Conservation (phyloP, 2,888 invertebrate species). For the Mesoligia furuncula region DNA sequence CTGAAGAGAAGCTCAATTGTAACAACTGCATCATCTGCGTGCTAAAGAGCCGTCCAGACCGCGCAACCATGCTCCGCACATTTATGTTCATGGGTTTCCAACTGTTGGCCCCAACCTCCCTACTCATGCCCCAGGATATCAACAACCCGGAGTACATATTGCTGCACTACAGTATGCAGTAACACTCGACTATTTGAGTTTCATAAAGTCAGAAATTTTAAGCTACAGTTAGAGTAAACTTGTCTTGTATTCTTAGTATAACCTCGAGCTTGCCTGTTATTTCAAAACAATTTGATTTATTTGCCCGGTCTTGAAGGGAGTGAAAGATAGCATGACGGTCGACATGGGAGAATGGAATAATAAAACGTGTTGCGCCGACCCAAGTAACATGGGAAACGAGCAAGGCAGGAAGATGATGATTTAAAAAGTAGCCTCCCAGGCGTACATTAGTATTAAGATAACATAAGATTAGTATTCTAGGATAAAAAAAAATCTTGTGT, state of each 20-base stretch:
- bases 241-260: constrained; percentile 33
- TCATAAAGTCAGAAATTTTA: constrained; percentile 46
- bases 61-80: constrained; percentile 96
- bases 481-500: neutral
- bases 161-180: constrained; percentile 88
- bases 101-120: constrained; percentile 95
- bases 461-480: neutral
- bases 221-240: constrained; percentile 16
- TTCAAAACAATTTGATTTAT: neutral
- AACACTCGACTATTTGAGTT: constrained; percentile 60
- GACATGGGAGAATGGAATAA: neutral
- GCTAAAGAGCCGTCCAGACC: constrained; percentile 95
- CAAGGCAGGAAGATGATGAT: neutral
- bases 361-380: neutral
- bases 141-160: constrained; percentile 91
- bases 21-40: constrained; percentile 93
- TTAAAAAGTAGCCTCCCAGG: neutral
- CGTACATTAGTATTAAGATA: neutral
- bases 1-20: constrained; percentile 97
- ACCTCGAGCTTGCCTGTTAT: constrained; percentile 33
- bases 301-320: neutral
- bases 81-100: constrained; percentile 99
- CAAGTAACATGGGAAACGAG: neutral
- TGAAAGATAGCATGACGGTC: neutral
- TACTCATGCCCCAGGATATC: constrained; percentile 86